Conservation (phyloP, 2,888 invertebrate genomes). For the Agrochola macilenta region DNA sequence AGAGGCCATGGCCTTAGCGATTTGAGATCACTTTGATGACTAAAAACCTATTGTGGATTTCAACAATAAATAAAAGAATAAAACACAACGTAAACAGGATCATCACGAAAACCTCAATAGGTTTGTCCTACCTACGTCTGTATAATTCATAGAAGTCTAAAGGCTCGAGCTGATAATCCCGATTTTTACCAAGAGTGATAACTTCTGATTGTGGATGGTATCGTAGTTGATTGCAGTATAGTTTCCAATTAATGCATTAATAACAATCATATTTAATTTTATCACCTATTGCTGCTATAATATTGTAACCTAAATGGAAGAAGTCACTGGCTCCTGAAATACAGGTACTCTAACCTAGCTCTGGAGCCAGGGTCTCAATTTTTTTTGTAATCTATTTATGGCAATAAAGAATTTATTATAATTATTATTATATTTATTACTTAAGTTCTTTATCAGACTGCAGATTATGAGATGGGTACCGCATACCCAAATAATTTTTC, state of each 20-base stretch:
- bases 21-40: constrained; percentile 12
- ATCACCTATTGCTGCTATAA: no score
- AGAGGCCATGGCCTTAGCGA: constrained; percentile 3
- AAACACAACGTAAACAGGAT: neutral
- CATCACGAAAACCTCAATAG: neutral
- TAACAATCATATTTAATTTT: neutral
- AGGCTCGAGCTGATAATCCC: neutral
- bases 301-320: no score
- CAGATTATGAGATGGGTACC: neutral
- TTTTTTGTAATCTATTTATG: no score
- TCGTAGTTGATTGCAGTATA: neutral
- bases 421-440: no score
- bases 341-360: no score
- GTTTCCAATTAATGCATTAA: neutral
- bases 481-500: neutral
- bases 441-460: neutral
- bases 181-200: neutral
- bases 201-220: neutral
- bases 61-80: neutral
- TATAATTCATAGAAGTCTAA: neutral
- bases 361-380: no score
- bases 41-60: constrained; percentile 5
- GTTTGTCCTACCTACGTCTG: neutral
- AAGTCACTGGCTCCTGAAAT: no score
- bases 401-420: no score